Conservation (phyloP, 2,888 invertebrate genomes). For the Sarcophaga carnaria region DNA sequence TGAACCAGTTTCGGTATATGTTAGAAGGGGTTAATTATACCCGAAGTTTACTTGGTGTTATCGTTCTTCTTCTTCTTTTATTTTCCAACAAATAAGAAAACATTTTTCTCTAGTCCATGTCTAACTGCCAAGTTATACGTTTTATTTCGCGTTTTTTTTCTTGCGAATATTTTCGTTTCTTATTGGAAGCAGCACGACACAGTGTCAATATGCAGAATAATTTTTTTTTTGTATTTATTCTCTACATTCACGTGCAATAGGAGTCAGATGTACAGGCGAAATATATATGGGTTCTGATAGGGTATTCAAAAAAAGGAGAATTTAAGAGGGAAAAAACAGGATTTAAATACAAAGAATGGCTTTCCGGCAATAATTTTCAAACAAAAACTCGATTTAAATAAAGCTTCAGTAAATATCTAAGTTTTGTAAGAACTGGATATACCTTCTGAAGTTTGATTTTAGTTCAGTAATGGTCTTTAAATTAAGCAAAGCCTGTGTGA, state of each 20-base stretch:
- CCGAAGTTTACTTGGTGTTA: background rate
- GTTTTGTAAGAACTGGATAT: too few relatives aligned
- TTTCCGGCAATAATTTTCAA: too few relatives aligned
- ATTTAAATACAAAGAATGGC: too few relatives aligned
- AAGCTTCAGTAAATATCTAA: too few relatives aligned
- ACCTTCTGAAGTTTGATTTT: too few relatives aligned
- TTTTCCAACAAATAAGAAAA: background rate
- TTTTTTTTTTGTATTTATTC: background rate
- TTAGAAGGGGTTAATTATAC: constrained; percentile 3
- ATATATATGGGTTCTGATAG: too few relatives aligned
- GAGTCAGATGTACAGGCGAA: background rate
- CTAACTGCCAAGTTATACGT: background rate
- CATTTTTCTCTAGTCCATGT: background rate
- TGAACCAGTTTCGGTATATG: too few relatives aligned
- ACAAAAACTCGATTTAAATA: too few relatives aligned
- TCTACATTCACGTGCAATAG: background rate
- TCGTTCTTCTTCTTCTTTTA: background rate
- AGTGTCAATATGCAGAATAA: constrained; percentile 34
- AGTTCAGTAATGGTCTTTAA: too few relatives aligned
- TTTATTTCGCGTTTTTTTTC: background rate
- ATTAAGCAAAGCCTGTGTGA: too few relatives aligned
- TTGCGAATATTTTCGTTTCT: background rate
- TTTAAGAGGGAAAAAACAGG: too few relatives aligned
- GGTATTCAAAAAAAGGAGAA: too few relatives aligned
- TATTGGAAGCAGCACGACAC: constrained; percentile 39